Evolutionary conservation across 2,113 vertebrate genomes (phyloP).

Genomic region (Protobothrops flavoviridis): DNA sequence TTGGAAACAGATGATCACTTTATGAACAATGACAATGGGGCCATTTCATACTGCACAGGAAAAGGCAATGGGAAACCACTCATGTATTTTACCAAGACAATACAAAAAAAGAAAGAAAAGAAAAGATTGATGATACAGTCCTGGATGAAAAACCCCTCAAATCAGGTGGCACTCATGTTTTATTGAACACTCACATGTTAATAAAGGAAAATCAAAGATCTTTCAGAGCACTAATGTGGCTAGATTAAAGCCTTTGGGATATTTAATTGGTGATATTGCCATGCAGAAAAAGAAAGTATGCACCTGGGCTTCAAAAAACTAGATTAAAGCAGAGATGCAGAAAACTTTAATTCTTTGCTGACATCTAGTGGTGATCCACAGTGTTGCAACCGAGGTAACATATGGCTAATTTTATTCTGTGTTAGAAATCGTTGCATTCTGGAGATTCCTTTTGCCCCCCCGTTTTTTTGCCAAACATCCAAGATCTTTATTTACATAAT

Average conservation of each 20-base stretch:
- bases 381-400: neutral
- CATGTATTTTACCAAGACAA: neutral
- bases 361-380: neutral
- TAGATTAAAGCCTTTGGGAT: neutral
- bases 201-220: neutral
- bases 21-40: neutral
- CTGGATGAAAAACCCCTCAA: neutral
- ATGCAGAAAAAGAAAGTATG: neutral
- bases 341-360: neutral
- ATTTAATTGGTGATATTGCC: neutral
- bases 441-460: neutral
- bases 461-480: neutral
- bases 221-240: neutral
- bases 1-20: neutral
- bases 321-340: neutral
- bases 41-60: neutral
- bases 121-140: neutral
- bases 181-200: neutral
- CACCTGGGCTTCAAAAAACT: neutral
- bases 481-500: neutral
- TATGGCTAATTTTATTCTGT: neutral
- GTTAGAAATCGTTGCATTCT: neutral
- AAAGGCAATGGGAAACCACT: neutral
- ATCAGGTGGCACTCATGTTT: neutral
- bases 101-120: neutral